Conservation (phyloP, 2,113 vertebrate genomes). For the Rhinolophus ferrumequinum region DNA sequence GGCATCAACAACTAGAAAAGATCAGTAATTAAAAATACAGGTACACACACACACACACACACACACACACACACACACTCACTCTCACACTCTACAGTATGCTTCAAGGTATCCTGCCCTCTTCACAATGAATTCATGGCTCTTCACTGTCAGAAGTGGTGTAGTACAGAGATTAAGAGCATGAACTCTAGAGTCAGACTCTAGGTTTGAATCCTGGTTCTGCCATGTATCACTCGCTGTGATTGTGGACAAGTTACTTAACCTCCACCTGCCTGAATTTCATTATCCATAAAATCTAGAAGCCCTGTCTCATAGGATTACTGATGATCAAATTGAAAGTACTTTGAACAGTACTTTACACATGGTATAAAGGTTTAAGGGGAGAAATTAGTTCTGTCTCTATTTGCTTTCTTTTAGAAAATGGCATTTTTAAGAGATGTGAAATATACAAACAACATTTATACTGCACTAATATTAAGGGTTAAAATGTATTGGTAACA, state of each 20-base stretch:
- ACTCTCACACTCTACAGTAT: background rate
- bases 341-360: background rate
- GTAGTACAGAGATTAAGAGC: background rate
- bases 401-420: conserved; percentile 36
- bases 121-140: background rate
- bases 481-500: background rate
- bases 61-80: background rate
- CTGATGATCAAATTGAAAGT: background rate
- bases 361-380: background rate
- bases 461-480: background rate
- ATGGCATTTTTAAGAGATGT: background rate
- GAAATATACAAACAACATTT: background rate
- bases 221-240: background rate
- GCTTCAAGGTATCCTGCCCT: background rate
- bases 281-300: background rate
- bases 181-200: background rate
- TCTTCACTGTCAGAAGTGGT: background rate
- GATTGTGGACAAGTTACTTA: conserved; percentile 11
- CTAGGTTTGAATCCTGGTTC: background rate
- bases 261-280: background rate
- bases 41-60: background rate
- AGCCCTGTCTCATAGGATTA: background rate
- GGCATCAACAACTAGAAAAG: background rate
- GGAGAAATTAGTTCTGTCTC: background rate
- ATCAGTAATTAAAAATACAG: background rate